Conservation (phyloP, 2,888 invertebrate species). For the Eulithis prunata region DNA sequence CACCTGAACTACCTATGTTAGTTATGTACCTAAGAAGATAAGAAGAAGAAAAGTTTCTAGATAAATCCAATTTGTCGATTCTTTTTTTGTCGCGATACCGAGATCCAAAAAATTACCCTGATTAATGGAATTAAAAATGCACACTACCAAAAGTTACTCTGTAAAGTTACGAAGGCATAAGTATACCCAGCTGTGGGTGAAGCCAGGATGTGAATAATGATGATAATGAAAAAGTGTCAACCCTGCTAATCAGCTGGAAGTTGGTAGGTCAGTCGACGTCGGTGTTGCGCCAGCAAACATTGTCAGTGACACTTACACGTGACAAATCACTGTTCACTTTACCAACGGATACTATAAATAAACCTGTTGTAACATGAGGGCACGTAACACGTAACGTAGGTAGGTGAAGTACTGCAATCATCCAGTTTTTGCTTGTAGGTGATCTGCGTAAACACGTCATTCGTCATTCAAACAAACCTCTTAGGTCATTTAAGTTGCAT, state of each 20-base stretch:
- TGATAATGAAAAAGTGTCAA: neutral
- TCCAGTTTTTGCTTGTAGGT: no score
- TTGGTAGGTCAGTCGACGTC: slow-evolving; percentile 47
- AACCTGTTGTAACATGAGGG: slow-evolving; percentile 36
- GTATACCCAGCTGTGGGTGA: no score
- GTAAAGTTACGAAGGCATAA: neutral
- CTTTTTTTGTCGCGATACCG: no score
- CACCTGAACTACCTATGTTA: no score
- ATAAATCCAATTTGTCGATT: no score
- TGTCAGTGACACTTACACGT: slow-evolving; percentile 43
- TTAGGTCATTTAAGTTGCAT: no score
- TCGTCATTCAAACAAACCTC: neutral
- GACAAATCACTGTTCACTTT: slow-evolving; percentile 47
- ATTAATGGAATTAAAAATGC: neutral
- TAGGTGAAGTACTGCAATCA: no score
- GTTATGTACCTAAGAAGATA: no score
- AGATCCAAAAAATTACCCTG: no score
- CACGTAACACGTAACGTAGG: neutral
- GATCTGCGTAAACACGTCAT: no score
- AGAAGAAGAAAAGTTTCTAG: no score
- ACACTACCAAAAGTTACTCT: neutral
- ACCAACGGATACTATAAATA: slow-evolving; percentile 49
- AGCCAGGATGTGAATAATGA: no score
- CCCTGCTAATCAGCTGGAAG: slow-evolving; percentile 38
- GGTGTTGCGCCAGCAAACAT: slow-evolving; percentile 43